Evolutionary conservation across 2,797 vertebrate species (phyloP).

Genomic region (Phataginus tricuspis): DNA sequence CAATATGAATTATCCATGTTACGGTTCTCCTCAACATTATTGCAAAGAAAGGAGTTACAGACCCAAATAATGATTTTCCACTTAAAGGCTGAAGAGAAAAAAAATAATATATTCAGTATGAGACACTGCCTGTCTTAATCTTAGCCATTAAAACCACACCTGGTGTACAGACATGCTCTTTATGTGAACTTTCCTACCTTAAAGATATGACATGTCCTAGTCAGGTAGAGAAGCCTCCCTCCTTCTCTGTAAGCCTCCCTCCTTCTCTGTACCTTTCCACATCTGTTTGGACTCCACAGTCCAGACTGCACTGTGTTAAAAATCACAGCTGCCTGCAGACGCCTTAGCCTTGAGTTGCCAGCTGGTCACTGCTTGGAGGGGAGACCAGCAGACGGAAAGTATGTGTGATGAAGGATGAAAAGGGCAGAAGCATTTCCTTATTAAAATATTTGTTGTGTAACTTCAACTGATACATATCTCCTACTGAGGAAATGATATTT

Average conservation of each 20-base stretch:
- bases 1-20: not conserved
- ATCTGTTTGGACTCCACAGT: not conserved
- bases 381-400: not conserved
- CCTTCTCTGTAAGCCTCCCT: accelerated
- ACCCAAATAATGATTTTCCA: not conserved
- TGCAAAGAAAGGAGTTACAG: not conserved
- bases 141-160: not conserved
- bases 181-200: not conserved
- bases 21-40: not conserved
- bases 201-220: not conserved
- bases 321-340: not conserved
- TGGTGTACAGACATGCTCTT: not conserved
- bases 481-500: not conserved
- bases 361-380: not conserved
- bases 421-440: not conserved
- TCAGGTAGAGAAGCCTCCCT: not conserved
- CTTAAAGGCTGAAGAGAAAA: not conserved
- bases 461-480: not conserved
- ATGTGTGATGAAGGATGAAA: accelerated
- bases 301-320: not conserved
- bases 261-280: not conserved
- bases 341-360: not conserved
- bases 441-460: not conserved
- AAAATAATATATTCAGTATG: not conserved
- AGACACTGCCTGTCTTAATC: not conserved